phyloP scores from a whole-genome alignment of 2,113 vertebrate genomes.

The Callithrix jacchus region DNA sequence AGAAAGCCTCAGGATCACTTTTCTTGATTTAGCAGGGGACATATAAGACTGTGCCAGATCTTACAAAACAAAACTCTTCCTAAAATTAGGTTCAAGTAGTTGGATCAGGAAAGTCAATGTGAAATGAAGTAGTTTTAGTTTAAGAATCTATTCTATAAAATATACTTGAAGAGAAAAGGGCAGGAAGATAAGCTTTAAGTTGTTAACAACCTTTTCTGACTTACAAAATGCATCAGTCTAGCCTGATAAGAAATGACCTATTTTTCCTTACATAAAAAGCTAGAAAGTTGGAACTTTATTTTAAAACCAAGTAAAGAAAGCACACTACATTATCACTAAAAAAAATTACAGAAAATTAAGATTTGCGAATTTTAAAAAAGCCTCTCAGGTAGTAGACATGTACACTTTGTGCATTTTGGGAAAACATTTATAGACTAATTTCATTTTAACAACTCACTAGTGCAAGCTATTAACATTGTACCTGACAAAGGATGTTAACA shows the following conservation, averaged over 20 bases:
- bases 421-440: neutral
- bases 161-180: neutral
- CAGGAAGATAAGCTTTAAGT: slow-evolving; percentile 3
- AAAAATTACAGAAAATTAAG: slow-evolving; percentile 33
- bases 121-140: neutral
- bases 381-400: neutral
- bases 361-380: neutral
- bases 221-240: neutral
- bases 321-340: neutral
- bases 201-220: neutral
- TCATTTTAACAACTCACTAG: neutral
- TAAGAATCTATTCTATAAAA: neutral
- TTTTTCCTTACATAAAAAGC: neutral
- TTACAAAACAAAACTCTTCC: neutral
- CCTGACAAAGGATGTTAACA: neutral
- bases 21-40: neutral
- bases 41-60: neutral
- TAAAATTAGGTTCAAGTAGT: neutral
- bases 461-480: neutral
- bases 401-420: neutral
- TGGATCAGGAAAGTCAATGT: neutral
- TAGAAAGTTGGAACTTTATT: neutral
- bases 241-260: neutral
- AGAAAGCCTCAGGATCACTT: slow-evolving; percentile 31
- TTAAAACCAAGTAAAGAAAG: slow-evolving; percentile 30